Evolutionary conservation across 2,888 invertebrate species (phyloP).

Genomic region (Tachina fera): DNA sequence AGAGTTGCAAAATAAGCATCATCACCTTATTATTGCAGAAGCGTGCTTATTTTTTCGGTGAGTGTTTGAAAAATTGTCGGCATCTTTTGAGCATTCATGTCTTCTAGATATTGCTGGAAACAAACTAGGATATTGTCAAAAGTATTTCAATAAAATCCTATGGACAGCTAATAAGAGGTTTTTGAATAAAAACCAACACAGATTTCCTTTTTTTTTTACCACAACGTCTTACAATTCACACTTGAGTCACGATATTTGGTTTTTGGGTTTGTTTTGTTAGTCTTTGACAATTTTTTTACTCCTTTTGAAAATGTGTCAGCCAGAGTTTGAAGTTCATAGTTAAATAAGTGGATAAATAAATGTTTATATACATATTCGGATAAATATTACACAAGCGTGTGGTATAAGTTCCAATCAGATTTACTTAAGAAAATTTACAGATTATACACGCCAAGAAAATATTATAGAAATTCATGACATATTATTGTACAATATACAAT

Average conservation of each 20-base stretch:
- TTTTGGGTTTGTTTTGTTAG: conserved; percentile 11
- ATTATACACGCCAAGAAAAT: too few relatives aligned
- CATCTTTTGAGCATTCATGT: conserved; percentile 70
- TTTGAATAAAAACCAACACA: conserved; percentile 24
- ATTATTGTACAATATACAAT: too few relatives aligned
- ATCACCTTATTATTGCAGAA: conserved; percentile 69
- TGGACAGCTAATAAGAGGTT: conserved; percentile 68
- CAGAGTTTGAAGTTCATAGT: conserved; percentile 68
- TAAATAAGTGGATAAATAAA: conserved; percentile 14
- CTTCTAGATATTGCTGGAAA: conserved; percentile 61
- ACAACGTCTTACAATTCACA: conserved; percentile 67
- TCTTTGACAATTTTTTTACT: conserved; percentile 16
- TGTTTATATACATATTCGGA: too few relatives aligned
- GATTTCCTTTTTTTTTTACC: conserved; percentile 26
- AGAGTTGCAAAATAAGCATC: conserved; percentile 61
- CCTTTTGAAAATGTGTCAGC: conserved; percentile 49
- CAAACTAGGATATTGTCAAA: conserved; percentile 60
- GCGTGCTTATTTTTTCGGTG: conserved; percentile 71
- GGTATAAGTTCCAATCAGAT: too few relatives aligned
- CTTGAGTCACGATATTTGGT: conserved; percentile 73
- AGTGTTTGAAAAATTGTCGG: conserved; percentile 71
- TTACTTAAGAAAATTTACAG: too few relatives aligned
- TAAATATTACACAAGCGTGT: too few relatives aligned
- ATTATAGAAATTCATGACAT: too few relatives aligned
- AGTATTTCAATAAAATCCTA: conserved; percentile 64